A percentile compares a stretch with the other conserved stretches of the same genome.
phyloP scores from a whole-genome alignment of 2,888 invertebrate genomes.

The Dicyrtoma fusca region DNA sequence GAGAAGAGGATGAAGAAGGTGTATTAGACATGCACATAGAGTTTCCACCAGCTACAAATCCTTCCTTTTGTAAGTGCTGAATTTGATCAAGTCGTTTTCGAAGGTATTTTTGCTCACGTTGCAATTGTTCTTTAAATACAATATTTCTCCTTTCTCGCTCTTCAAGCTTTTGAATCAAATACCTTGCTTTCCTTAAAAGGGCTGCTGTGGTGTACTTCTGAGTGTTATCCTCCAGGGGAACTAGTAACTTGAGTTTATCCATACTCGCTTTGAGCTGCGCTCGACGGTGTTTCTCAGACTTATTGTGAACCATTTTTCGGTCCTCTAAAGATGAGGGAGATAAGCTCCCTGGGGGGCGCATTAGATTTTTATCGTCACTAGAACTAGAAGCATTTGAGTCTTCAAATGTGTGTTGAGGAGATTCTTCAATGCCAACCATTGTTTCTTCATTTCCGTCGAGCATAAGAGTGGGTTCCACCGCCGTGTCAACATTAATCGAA shows the following conservation, averaged over 20 bases:
- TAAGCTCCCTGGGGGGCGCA: too few relatives aligned
- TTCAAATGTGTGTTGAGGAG: not conserved
- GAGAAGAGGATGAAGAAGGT: not conserved
- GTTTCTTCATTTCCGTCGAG: too few relatives aligned
- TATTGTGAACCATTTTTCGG: conserved; percentile 14
- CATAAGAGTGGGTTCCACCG: too few relatives aligned
- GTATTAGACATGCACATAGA: not conserved
- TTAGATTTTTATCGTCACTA: conserved; percentile 7
- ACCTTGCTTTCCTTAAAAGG: conserved; percentile 9
- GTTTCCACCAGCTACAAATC: not conserved
- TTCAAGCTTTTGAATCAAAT: conserved; percentile 19
- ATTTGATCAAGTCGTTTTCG: conserved; percentile 7
- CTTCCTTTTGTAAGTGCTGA: not conserved
- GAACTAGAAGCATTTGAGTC: conserved; percentile 4
- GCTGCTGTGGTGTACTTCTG: conserved; percentile 23
- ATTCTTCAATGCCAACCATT: too few relatives aligned
- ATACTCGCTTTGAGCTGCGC: conserved; percentile 21
- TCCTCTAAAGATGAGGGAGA: too few relatives aligned
- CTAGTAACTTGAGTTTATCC: conserved; percentile 16
- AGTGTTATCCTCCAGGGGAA: conserved; percentile 18
- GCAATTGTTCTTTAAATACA: conserved; percentile 14
- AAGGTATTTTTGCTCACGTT: conserved; percentile 11
- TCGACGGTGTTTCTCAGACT: conserved; percentile 18
- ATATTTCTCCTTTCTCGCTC: conserved; percentile 18
- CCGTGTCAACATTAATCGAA: too few relatives aligned